Conservation (phyloP, 2,113 vertebrate genomes). For the Otis tarda region DNA sequence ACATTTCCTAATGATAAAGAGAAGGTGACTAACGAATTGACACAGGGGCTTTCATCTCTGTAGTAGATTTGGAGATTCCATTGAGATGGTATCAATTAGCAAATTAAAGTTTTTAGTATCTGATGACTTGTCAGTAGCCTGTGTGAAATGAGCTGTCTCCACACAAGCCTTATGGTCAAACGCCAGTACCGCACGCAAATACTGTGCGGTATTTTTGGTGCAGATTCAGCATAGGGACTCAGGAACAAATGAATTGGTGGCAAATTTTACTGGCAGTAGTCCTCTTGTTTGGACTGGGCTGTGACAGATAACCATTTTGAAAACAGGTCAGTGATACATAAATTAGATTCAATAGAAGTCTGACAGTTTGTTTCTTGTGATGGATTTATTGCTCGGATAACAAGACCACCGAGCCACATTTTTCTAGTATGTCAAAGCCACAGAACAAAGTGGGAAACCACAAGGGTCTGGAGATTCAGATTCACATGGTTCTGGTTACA, state of each 20-base stretch:
- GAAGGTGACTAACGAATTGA: not conserved
- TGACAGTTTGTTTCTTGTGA: not conserved
- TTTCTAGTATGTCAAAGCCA: not conserved
- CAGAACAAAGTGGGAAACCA: slow-evolving; percentile 12
- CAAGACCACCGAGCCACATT: not conserved
- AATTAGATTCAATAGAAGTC: not conserved
- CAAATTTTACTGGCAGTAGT: not conserved
- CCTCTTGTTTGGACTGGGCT: not conserved
- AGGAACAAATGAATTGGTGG: not conserved
- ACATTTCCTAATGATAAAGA: not conserved
- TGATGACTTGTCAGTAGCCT: not conserved
- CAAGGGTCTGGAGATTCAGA: slow-evolving; percentile 5
- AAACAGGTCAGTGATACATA: not conserved
- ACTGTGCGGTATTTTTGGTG: not conserved
- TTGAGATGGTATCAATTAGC: not conserved
- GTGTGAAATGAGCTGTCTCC: not conserved
- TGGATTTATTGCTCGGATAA: not conserved
- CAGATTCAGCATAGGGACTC: not conserved
- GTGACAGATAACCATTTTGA: not conserved
- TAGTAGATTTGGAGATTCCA: not conserved
- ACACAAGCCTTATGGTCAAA: not conserved
- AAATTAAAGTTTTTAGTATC: not conserved
- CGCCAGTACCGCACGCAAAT: not conserved
- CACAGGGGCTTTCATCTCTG: not conserved
- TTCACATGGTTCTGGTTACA: not conserved